These are phyloP conservation scores for Lophotriccus pileatus DNA, from an alignment of 2,797 vertebrate genomes.

Conservation along the genomic window DNA sequence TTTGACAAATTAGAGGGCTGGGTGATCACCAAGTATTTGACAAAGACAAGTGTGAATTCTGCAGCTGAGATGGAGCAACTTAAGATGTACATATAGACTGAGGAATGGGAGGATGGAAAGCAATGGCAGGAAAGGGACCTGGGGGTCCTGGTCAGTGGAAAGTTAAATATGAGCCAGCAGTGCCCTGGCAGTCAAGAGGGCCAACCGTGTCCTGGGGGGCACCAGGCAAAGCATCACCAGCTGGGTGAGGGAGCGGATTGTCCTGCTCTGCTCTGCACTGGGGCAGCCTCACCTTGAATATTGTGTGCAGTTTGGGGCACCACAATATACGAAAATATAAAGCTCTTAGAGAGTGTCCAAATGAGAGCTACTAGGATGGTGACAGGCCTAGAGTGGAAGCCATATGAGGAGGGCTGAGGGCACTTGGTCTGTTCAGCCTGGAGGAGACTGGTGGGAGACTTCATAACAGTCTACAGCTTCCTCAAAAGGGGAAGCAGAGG, in stretches of 20 bases:
- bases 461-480: background rate
- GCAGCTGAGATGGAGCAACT: background rate
- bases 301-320: fast-evolving
- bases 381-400: background rate
- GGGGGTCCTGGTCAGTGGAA: fast-evolving
- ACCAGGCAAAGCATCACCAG: fast-evolving
- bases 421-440: background rate
- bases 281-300: fast-evolving
- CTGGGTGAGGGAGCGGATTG: fast-evolving
- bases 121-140: fast-evolving
- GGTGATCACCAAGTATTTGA: background rate
- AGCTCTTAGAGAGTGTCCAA: background rate
- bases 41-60: background rate
- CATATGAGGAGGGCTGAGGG: background rate
- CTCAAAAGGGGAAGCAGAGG: background rate
- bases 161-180: fast-evolving
- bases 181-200: background rate
- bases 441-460: background rate
- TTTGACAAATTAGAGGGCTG: background rate
- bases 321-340: background rate
- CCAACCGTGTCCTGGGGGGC: fast-evolving
- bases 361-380: background rate
- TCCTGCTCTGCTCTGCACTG: fast-evolving
- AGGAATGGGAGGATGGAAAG: background rate
- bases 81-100: background rate